Evolutionary conservation across 2,888 invertebrate species (phyloP), one percentile per base, ranked within the genome.

Genomic region (Tetragonula carbonaria): DNA sequence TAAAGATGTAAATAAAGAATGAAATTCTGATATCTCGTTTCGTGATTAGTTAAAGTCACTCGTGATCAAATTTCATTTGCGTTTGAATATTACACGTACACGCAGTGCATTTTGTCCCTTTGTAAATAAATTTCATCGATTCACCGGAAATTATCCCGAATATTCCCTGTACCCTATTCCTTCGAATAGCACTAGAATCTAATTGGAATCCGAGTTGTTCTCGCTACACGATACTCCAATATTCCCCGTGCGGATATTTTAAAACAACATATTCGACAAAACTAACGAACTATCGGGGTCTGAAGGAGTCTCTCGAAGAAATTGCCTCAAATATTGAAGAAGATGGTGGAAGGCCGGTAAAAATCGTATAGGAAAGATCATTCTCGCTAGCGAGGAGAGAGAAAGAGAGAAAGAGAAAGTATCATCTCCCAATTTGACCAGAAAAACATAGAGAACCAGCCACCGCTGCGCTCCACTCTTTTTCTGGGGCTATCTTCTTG

Each of bases 391-490:
- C 33, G 45, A 59, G 23, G 16, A 28, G 45, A 45, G 45, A 38
- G 38, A 45, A 8, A 45, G 45, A 45, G 59, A 72, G 65, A 74
- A 72, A 18, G 53, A 33, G 33, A 33, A 3, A 33, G 28, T 66
- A 84, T 81, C 74, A 79, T 81, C 73, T 78, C 50, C 67, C 80
- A 66, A 79, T 88, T 81, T 80, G 78, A 80, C 71, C 80, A 72
- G 76, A 68, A 82, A 88, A 88, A 85, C 82, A 78, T 28, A 23
- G 66, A 65, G 50, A 45, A 45, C 45, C 23, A 62, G 28, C 23
- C 62, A 38, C 45, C 11, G 45, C 45, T 8, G 45, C 8, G 45
- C 45, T 45, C 8, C 8, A 38, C 45, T 59, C 33, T 28, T 66
- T 38, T 65, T 83, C 66, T 14, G 13, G 59, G 50, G 53, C 23